Evolutionary conservation across 2,888 invertebrate genomes (phyloP), one percentile per base, ranked within the genome.

Genomic region (Pyrgus malvae): DNA sequence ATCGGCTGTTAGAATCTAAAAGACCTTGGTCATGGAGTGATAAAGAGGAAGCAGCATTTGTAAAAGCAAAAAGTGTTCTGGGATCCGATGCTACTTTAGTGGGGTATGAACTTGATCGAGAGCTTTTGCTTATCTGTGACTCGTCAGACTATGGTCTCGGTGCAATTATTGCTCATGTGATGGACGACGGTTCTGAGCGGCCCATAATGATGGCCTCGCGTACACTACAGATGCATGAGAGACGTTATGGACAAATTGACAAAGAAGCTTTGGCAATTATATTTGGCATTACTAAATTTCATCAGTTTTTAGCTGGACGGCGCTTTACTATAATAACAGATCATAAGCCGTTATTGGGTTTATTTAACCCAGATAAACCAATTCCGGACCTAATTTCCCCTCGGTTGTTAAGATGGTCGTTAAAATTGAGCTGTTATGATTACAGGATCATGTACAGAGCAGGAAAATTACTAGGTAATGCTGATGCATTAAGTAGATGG

Each of bases 241-340:
- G 63, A 12, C 37, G 51, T 5, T 66, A 66, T 45, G 56, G 53
- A 4, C 59, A 64, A 41, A 55, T 65, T 7, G 61, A 68, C 41
- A 65, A 63, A 35, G 65, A 63, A 19, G 45, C 45, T 11, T 11
- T 31, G 11, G 45, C 45, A 21, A 33, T 31, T 12, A 31, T 45
- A 9, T 31, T 21, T 45, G 65, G 63, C 0, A 19, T 45, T 11
- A 33, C 19, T 17, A 31, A 45, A 21, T 31, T 45, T 21, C 31
- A 31, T 33, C 31, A 45, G 33, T 45, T 46, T 35, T 21, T 46
- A 6, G 12, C 33, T 35, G 46, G 46, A 1, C 21, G 46, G 3
- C 33, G 16, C 8, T 46, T 46, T 40, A 11, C 27, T 33, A 46
- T 35, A 11, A 45, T 31, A n/a, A 45, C 44, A 2, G 44, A 45